Conservation (phyloP, 2,888 invertebrate species). For the Caradrina kadenii region DNA sequence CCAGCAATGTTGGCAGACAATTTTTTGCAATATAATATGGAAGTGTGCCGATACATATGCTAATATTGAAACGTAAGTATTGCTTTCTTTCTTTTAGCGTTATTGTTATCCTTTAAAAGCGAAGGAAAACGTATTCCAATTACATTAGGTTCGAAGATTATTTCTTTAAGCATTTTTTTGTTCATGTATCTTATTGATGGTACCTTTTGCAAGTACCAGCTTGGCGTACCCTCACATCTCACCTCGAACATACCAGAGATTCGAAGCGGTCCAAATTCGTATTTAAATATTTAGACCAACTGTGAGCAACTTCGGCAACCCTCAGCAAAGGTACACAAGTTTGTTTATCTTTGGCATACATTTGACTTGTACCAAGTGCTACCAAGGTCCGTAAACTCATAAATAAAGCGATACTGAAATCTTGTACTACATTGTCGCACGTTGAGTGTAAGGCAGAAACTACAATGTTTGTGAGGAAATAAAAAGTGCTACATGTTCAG, state of each 20-base stretch:
- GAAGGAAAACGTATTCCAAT: constrained; percentile 18
- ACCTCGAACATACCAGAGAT: constrained; percentile 29
- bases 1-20: constrained; percentile 50
- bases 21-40: constrained; percentile 55
- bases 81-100: constrained; percentile 49
- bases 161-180: background rate
- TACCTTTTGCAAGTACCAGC: constrained; percentile 5
- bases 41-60: constrained; percentile 57
- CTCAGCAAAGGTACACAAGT: constrained; percentile 57
- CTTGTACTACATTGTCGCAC: constrained; percentile 47
- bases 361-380: constrained; percentile 58
- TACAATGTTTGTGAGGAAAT: constrained; percentile 47
- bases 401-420: constrained; percentile 52
- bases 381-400: constrained; percentile 52
- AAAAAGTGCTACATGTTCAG: constrained; percentile 53
- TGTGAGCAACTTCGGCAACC: constrained; percentile 57
- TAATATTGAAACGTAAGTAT: constrained; percentile 53
- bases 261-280: constrained; percentile 47
- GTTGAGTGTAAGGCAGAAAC: constrained; percentile 52
- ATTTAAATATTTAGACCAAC: constrained; percentile 63
- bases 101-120: constrained; percentile 49
- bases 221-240: constrained; percentile 4
- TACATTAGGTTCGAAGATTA: constrained; percentile 1
- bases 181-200: background rate
- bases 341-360: constrained; percentile 61